Evolutionary conservation across 2,797 vertebrate species (phyloP).

Genomic region (Bovichtus variegatus): DNA sequence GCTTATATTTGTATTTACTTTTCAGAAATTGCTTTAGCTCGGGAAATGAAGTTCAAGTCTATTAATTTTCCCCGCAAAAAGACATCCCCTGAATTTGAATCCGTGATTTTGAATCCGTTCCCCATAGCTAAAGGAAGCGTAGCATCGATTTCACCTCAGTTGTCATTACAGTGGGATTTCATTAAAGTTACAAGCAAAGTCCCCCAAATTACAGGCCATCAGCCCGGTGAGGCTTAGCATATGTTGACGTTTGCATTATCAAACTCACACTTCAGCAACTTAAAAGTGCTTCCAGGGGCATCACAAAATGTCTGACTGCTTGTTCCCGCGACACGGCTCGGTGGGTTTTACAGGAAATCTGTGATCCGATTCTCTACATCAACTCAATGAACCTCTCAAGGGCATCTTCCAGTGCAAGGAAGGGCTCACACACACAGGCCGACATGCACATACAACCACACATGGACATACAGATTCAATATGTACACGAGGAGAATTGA

Average conservation of each 20-base stretch:
- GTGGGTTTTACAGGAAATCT: conserved; percentile 66
- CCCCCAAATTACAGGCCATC: conserved; percentile 46
- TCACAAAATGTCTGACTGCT: conserved; percentile 64
- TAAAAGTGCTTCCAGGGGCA: conserved; percentile 48
- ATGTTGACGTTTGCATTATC: conserved; percentile 70
- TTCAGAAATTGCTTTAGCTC: conserved; percentile 27
- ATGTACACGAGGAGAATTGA: background rate
- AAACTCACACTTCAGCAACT: conserved; percentile 58
- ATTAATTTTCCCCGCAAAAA: conserved; percentile 34
- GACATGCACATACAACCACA: background rate
- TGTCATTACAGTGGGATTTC: conserved; percentile 46
- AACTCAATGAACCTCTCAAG: conserved; percentile 66
- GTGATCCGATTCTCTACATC: conserved; percentile 64
- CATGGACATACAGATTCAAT: background rate
- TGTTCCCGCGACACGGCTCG: conserved; percentile 58
- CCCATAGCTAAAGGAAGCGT: conserved; percentile 16
- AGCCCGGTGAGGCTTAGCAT: conserved; percentile 48
- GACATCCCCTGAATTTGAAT: conserved; percentile 13
- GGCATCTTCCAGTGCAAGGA: conserved; percentile 29
- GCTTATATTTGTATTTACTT: conserved; percentile 39
- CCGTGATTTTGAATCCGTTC: conserved; percentile 28
- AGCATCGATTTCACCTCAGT: conserved; percentile 48
- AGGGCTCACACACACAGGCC: background rate
- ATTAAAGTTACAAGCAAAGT: conserved; percentile 55
- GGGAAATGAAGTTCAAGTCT: conserved; percentile 29